Base-by-base conservation (phyloP, 64 coral and sea anemone genomes). In the Pocillopora damicornis region DNA sequence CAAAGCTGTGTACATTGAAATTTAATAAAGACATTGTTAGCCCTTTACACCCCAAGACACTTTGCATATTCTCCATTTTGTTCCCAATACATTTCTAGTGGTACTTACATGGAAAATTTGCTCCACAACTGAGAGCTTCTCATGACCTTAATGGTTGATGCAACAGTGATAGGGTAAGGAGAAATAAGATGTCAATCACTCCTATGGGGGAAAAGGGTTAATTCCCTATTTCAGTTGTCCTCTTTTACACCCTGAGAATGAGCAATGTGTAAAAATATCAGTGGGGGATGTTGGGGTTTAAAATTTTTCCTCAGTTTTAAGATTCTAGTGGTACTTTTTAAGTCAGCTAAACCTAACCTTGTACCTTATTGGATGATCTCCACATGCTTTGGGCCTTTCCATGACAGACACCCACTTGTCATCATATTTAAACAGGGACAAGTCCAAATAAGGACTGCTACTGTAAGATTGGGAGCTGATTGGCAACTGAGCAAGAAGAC, bases 401-500 rank as follows among this genome's bases (percentile, higher is more conserved):
- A 99, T 99, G 15, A 99, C 97, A 16, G 97, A 99, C 12, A 99
- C 97, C 97, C 97, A 99, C 85, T 99, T 99, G 67, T 99, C 97
- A 63, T 99, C 97, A 82, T 99, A 99, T 61, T 94, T 99, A 83
- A 99, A 99, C 17, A 99, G 76, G n/a, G 97, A 99, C 74, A 99
- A 76, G 73, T 99, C 97, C 58, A 99, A 88, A 63, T 95, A 99
- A 18, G 97, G 97, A 75, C 97, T 99, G 51, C 97, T 99, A 81
- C 97, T 99, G 76, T 99, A 99, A 1, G 97, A 99, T 75, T 99
- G 97, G 1, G 97, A 99, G 35, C 97, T 99, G 87, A 99, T 99
- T 90, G 97, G 97, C 78, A 99, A 37, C 77, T 99, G 97, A 35
- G 97, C 97, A 71, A 99, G 85, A 79, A 99, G 93, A 67, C 97